Percentiles rank a stretch among this genome's conserved stretches.
Evolutionary conservation across 53 echinoderm and acorn worm genomes (phyloP).

Genomic region (Mesocentrotus franciscanus): DNA sequence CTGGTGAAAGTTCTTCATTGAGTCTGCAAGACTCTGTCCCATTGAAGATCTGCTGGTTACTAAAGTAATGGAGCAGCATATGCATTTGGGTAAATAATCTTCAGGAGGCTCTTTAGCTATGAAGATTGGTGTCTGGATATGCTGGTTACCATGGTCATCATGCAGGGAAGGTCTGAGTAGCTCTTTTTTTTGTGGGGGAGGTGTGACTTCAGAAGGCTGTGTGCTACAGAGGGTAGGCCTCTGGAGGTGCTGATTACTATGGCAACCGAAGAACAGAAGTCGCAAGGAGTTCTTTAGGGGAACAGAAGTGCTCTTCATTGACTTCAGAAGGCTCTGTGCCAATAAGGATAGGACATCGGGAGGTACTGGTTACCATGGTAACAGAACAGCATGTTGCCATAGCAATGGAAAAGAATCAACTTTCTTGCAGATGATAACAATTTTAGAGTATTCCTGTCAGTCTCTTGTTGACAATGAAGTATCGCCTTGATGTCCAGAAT

Average conservation of each 20-base stretch:
- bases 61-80: too few species aligned
- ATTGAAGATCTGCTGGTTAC: too few species aligned
- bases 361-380: constrained; percentile 57
- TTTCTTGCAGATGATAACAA: not conserved
- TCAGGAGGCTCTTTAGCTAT: constrained; percentile 74
- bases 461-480: too few species aligned
- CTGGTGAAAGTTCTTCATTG: too few species aligned
- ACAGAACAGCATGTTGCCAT: not conserved
- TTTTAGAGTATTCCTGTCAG: not conserved
- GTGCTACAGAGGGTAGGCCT: constrained; percentile 71
- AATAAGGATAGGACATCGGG: constrained; percentile 70
- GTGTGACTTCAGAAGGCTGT: constrained; percentile 78
- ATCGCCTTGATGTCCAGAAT: not conserved
- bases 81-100: not conserved
- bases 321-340: constrained; percentile 42
- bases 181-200: constrained; percentile 76
- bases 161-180: constrained; percentile 52
- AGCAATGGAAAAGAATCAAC: not conserved
- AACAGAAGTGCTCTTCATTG: constrained; percentile 68
- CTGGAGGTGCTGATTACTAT: constrained; percentile 56
- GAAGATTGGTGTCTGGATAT: constrained; percentile 75
- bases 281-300: constrained; percentile 68
- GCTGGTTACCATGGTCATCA: constrained; percentile 49
- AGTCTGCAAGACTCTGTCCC: too few species aligned
- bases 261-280: not conserved